These are phyloP conservation scores for Trachelus iudaicus DNA, from an alignment of 2,888 invertebrate species.

Conservation along the genomic window DNA sequence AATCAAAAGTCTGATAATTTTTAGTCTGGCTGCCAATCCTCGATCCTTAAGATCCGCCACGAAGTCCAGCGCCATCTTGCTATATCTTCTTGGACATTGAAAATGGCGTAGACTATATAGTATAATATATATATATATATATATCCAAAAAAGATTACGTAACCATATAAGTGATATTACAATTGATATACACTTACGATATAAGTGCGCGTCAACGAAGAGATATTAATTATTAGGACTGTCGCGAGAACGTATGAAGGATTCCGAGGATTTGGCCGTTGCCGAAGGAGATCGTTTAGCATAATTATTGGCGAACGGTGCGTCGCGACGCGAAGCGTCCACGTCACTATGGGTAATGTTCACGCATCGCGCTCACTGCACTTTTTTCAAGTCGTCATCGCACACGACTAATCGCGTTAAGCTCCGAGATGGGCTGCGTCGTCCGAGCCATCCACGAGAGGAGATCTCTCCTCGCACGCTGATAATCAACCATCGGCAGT, in stretches of 20 bases:
- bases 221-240: background rate
- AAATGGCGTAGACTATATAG: background rate
- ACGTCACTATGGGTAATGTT: conserved; percentile 43
- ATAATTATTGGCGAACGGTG: conserved; percentile 43
- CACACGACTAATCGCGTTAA: conserved; percentile 33
- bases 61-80: background rate
- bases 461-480: background rate
- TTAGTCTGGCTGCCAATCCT: background rate
- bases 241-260: background rate
- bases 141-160: background rate
- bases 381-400: conserved; percentile 37
- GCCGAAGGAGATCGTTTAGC: conserved; percentile 34
- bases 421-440: background rate
- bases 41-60: background rate
- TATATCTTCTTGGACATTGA: background rate
- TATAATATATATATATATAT: no score
- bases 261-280: background rate
- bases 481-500: background rate
- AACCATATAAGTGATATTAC: background rate
- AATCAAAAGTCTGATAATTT: background rate
- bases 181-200: background rate
- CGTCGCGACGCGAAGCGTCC: conserved; percentile 29
- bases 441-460: background rate
- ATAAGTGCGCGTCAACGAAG: background rate
- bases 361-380: conserved; percentile 39